Conservation (phyloP, 2,888 invertebrate genomes). For the Limnephilus auricula region DNA sequence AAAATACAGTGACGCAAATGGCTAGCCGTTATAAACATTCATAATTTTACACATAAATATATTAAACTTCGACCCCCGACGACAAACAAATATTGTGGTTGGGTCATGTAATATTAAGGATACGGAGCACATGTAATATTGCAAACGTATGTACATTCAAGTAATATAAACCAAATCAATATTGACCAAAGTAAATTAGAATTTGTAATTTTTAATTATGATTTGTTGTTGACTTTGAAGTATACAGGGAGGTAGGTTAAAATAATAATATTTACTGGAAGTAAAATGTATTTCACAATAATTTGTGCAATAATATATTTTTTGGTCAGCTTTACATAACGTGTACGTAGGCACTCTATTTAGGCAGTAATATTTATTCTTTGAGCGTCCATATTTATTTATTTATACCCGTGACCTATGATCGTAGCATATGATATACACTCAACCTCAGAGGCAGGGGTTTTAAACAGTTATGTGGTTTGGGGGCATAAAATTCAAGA, state of each 20-base stretch:
- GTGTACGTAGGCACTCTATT: neutral
- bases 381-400: neutral
- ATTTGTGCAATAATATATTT: neutral
- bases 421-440: neutral
- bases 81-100: slow-evolving; percentile 26
- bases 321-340: neutral
- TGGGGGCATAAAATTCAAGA: neutral
- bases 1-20: slow-evolving; percentile 62
- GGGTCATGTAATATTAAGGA: slow-evolving; percentile 4
- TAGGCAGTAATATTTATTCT: neutral
- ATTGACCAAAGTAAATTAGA: neutral
- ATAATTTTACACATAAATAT: slow-evolving; percentile 13
- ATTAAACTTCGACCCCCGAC: slow-evolving; percentile 31
- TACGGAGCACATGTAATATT: neutral
- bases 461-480: neutral
- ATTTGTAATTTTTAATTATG: neutral
- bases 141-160: neutral
- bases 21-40: slow-evolving; percentile 51
- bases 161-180: neutral
- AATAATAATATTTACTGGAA: neutral
- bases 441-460: neutral
- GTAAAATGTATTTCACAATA: neutral
- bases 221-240: neutral
- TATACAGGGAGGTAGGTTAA: neutral
- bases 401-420: neutral